Evolutionary conservation across 2,797 vertebrate species (phyloP), one percentile per base, ranked within the genome.

Genomic region (Crocodylus rhombifer): DNA sequence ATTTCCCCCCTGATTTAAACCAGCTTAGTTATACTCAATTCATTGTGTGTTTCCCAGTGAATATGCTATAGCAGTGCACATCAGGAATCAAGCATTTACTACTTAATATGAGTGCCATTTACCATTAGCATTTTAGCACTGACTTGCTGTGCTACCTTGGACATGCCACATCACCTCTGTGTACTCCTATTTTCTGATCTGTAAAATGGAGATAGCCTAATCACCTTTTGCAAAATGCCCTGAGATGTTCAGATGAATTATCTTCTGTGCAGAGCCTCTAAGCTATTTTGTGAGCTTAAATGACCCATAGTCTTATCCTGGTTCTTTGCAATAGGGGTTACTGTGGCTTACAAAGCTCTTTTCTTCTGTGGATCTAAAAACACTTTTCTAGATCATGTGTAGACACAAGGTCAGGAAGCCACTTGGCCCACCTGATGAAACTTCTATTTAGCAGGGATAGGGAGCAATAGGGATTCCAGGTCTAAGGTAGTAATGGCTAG

Each of bases 201-300:
- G 76, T 58, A 80, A 86, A 88, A 86, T 13, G 26, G 65, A 26
- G 51, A 71, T 78, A 61, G 56, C 65, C 57, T 16, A 55, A 42
- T 75, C 80, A 36, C 23, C 25, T 74, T 64, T n/a, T 28, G 2
- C 30, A 78, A 76, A 76, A 64, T 7, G 11, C 28, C 14, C 7
- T 80, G 84, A 25, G 67, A 9, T 67, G 21, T 81, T 56, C n/a
- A 21, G 26, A 13, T 85, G 76, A 86, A 78, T 63, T 77, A 36
- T 3, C 3, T 36, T 71, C 51, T 77, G 36, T 63, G 77, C 64
- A 78, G 85, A 63, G 14, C 2, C 93, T 69, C 71, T 87, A 77
- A 74, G 76, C 80, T 85, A 14, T 83, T 92, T 94, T 89, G 85
- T 87, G 80, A 87, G 74, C 87, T 63, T 65, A 84, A 67, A 80